Evolutionary conservation across 1,140 invertebrate species (phyloP).

Genomic region (Drosophila arizonae): DNA sequence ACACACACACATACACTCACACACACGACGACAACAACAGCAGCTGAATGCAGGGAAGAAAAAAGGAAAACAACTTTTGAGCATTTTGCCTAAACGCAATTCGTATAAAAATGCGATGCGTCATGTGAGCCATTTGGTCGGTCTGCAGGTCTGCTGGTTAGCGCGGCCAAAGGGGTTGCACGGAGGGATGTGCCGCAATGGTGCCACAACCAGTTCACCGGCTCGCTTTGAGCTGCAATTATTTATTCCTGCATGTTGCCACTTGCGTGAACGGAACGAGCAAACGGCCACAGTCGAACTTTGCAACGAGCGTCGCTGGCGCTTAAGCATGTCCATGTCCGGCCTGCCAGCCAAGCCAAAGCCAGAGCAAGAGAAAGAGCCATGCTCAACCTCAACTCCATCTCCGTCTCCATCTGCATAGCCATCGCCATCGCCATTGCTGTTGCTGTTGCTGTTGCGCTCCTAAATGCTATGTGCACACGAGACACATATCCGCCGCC

Average conservation of each 20-base stretch:
- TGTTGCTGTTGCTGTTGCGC: constrained; percentile 23
- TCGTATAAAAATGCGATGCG: constrained; percentile 77
- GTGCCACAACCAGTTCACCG: constrained; percentile 79
- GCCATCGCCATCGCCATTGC: neutral
- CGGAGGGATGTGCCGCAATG: constrained; percentile 42
- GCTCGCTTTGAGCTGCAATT: constrained; percentile 75
- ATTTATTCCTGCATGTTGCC: constrained; percentile 65
- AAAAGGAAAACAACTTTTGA: constrained; percentile 21
- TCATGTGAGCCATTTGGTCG: constrained; percentile 77
- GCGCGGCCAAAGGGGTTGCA: constrained; percentile 12
- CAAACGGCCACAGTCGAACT: constrained; percentile 7
- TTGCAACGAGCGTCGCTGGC: constrained; percentile 45
- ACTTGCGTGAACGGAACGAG: constrained; percentile 37
- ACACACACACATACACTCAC: constrained; percentile 29
- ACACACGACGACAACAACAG: neutral
- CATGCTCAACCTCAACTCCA: neutral
- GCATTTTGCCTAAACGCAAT: constrained; percentile 43
- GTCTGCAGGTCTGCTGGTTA: constrained; percentile 32
- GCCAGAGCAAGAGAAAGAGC: neutral
- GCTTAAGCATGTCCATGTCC: constrained; percentile 80
- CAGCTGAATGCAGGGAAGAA: neutral
- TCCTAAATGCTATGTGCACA: constrained; percentile 70
- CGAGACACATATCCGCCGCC: constrained; percentile 73
- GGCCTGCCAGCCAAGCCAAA: constrained; percentile 32
- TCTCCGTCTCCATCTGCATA: constrained; percentile 4